Percentiles rank a stretch among this genome's conserved stretches.
These are phyloP conservation scores for Nasonovia ribisnigri DNA, from an alignment of 2,888 invertebrate genomes.

Conservation along the genomic window DNA sequence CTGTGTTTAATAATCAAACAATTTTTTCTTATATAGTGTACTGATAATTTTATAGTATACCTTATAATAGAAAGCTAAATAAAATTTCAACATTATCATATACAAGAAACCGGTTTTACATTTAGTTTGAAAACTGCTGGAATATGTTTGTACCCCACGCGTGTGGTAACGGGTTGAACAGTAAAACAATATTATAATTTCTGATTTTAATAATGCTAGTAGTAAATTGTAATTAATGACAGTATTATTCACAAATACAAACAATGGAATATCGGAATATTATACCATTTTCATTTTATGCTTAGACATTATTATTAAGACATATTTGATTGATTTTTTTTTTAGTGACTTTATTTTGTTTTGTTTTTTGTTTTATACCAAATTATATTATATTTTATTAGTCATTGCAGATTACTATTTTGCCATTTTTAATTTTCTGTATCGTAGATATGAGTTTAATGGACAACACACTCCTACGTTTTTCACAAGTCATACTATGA, in stretches of 20 bases:
- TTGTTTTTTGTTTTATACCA: background rate
- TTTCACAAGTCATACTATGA: background rate
- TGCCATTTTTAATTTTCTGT: background rate
- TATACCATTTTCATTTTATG: background rate
- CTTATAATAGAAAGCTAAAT: background rate
- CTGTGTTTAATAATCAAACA: background rate
- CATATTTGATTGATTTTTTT: background rate
- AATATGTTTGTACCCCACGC: background rate
- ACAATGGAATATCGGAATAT: background rate
- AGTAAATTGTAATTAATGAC: background rate
- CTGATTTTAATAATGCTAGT: background rate
- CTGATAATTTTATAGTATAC: no score
- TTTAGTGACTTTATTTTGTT: background rate
- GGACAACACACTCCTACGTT: background rate
- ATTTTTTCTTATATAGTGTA: background rate
- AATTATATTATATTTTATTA: background rate
- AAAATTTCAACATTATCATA: background rate
- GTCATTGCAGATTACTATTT: background rate
- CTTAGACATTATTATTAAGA: background rate
- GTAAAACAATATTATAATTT: background rate
- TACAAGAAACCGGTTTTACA: background rate
- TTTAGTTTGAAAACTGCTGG: background rate
- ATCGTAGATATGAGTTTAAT: background rate
- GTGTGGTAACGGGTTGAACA: background rate
- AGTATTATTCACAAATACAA: background rate